These are phyloP conservation scores for Eustalomyia histrio DNA, from an alignment of 2,888 invertebrate species.

Conservation along the genomic window DNA sequence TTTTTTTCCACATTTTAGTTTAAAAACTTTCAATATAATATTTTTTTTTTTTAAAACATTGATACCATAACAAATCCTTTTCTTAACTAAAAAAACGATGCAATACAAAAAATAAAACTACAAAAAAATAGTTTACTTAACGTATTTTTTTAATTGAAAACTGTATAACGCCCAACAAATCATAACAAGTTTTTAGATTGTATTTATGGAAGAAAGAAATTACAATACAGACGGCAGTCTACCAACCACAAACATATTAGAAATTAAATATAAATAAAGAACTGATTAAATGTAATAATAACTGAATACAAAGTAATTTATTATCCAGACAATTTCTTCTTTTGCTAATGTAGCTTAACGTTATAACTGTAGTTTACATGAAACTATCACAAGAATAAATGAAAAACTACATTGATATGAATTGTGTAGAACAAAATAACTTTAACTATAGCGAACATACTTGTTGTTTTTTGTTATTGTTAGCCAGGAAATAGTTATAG, in stretches of 20 bases:
- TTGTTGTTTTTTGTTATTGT: background rate
- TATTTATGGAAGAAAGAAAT: too few species aligned
- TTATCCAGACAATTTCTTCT: too few species aligned
- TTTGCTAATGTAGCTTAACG: too few species aligned
- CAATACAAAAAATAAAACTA: background rate
- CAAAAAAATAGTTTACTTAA: constrained; percentile 27
- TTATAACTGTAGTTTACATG: too few species aligned
- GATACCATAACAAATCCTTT: background rate
- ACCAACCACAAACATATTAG: too few species aligned
- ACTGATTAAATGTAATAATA: too few species aligned
- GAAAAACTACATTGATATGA: background rate
- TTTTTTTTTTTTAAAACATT: background rate
- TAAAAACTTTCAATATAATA: background rate
- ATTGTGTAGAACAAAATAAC: constrained; percentile 24
- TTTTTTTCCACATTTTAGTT: constrained; percentile 1
- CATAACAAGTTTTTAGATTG: constrained; percentile 43
- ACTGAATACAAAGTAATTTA: too few species aligned
- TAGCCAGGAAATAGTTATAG: constrained; percentile 34
- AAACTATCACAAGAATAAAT: background rate
- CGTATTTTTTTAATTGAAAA: constrained; percentile 59
- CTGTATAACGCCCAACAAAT: constrained; percentile 52
- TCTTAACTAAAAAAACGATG: too few species aligned
- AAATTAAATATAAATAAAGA: too few species aligned
- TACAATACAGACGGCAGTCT: too few species aligned
- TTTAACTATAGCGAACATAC: background rate